Base-by-base conservation (phyloP, 2,888 invertebrate species). In the Oscheius sp. region DNA sequence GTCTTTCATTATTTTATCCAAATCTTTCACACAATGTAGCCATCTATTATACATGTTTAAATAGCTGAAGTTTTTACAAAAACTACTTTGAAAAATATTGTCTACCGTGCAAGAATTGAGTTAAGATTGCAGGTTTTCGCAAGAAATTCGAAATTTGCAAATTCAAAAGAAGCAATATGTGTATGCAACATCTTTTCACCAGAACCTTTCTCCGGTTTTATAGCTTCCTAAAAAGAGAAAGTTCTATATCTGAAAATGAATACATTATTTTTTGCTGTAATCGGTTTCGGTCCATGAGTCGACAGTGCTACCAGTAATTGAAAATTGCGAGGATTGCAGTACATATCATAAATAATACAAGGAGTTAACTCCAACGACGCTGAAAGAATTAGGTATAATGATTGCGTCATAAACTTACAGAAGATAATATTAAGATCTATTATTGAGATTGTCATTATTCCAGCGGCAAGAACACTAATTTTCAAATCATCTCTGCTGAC, bases 391-490 rank as follows among this genome's bases (percentile, higher is more conserved):
- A 12, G 25, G n/a, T 23, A n/a, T 3, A 50, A 15, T 3, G 20
- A 34, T n/a, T 20, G 23, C 6, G 23, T 17, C 42, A 2, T 15
- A 17, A 57, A 37, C 25, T 5, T 12, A 68, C 68, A 48, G 17
- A 50, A 39, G 3, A 33, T n/a, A 8, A 3, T 12, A 10, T 12
- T 25, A 15, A 68, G 23, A 29, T 68, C 61, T 12, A 68, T 46
- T 10, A 61, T 25, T 10, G 31, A 46, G 6, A 68, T 15, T 10
- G 50, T 39, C 15, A 68, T 4, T 10, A 68, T 39, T 33, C 61
- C 68, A 5, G 25, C 68, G 0, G 68, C 68, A 12, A 68, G n/a
- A 3, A 61, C 61, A n/a, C 27, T 61, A 17, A 68, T 48, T 48
- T 50, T 48, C 42, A 61, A 17, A 33, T 39, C 48, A 39, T 48